Conservation (phyloP, 2,888 invertebrate genomes). For the Isotomurus palustris region DNA sequence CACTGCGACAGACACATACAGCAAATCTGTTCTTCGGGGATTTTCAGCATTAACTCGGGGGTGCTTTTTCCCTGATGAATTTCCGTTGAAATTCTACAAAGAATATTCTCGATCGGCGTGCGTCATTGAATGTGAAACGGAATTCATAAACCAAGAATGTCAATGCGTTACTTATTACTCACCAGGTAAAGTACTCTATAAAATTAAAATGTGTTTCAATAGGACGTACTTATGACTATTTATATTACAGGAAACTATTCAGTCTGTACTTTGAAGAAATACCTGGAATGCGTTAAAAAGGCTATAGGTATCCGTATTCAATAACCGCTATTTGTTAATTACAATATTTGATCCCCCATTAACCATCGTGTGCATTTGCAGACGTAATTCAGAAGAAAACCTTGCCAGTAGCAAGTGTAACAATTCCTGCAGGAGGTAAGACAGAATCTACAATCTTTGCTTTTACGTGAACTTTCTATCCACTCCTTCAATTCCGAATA, state of each 20-base stretch:
- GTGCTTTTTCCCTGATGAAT: conserved; percentile 44
- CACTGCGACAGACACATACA: conserved; percentile 40
- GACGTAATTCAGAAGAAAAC: conserved; percentile 37
- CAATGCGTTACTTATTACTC: conserved; percentile 42
- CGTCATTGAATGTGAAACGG: conserved; percentile 45
- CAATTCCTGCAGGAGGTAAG: conserved; percentile 15
- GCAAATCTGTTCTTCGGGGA: conserved; percentile 27
- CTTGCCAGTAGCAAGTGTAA: conserved; percentile 13
- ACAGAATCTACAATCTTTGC: too few relatives aligned
- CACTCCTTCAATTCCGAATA: too few relatives aligned
- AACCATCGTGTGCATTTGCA: too few relatives aligned
- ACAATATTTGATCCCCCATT: too few relatives aligned
- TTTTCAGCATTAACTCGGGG: conserved; percentile 37
- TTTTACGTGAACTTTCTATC: too few relatives aligned
- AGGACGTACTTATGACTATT: conserved; percentile 1
- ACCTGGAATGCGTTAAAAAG: conserved; percentile 31
- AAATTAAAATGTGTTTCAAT: not conserved
- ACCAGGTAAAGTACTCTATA: conserved; percentile 29
- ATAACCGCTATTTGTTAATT: not conserved
- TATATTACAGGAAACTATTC: conserved; percentile 29
- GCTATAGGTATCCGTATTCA: conserved; percentile 22
- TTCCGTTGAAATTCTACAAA: conserved; percentile 43
- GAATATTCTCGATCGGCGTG: conserved; percentile 44
- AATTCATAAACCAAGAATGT: conserved; percentile 42
- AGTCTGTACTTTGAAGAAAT: conserved; percentile 21